Conservation (phyloP, 2,113 vertebrate species). For the Puntigrus tetrazona region DNA sequence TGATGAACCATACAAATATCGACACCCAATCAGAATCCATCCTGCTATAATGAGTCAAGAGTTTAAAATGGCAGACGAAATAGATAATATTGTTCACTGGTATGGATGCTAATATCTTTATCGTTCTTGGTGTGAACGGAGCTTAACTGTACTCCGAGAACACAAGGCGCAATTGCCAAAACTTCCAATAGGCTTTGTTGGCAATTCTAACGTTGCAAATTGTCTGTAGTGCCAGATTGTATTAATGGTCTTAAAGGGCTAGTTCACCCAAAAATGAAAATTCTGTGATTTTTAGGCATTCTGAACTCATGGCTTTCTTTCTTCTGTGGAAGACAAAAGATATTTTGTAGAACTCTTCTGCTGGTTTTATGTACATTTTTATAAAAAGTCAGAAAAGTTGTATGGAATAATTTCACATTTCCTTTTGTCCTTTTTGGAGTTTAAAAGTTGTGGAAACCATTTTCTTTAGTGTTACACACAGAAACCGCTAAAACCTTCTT, state of each 20-base stretch:
- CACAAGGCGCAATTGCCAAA: constrained; percentile 24
- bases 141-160: constrained; percentile 36
- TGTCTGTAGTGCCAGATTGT: neutral
- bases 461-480: neutral
- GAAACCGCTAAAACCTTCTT: neutral
- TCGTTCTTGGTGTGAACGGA: too few relatives aligned
- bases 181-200: neutral
- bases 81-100: too few relatives aligned
- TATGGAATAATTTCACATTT: neutral
- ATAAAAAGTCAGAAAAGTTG: neutral
- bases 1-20: too few relatives aligned
- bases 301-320: neutral
- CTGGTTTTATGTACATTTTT: neutral
- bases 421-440: neutral
- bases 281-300: neutral
- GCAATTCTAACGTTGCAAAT: neutral
- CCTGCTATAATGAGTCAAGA: too few relatives aligned
- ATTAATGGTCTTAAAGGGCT: neutral
- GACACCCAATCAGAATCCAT: too few relatives aligned
- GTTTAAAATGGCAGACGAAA: too few relatives aligned
- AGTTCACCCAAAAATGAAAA: neutral
- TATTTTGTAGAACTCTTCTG: neutral
- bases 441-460: neutral
- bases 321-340: neutral
- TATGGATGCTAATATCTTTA: too few relatives aligned